Percentiles rank a stretch among this genome's conserved stretches.
These are phyloP conservation scores for Otis tarda DNA, from an alignment of 2,113 vertebrate species.

Conservation along the genomic window DNA sequence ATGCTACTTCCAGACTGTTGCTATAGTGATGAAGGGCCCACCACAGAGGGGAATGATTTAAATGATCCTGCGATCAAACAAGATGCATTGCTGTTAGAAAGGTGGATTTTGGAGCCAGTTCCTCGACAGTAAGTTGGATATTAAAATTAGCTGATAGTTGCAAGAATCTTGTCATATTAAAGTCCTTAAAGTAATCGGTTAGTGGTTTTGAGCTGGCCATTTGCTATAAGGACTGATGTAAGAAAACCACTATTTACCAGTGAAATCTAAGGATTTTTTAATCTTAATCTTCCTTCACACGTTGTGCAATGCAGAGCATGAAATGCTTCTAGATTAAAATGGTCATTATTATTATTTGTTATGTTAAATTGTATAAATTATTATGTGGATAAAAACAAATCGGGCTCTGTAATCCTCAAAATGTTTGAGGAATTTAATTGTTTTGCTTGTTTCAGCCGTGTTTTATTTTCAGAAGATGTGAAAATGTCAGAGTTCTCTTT, in stretches of 20 bases:
- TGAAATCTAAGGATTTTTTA: neutral
- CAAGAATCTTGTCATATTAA: neutral
- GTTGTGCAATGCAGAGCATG: neutral
- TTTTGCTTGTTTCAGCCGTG: neutral
- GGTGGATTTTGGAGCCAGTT: slow-evolving; percentile 94
- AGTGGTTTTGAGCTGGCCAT: neutral
- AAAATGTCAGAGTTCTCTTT: neutral
- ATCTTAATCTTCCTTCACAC: neutral
- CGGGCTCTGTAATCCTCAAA: neutral
- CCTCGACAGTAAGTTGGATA: slow-evolving; percentile 89
- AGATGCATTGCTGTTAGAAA: slow-evolving; percentile 92
- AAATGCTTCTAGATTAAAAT: neutral
- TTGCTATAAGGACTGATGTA: neutral
- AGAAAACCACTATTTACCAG: neutral
- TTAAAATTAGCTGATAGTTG: neutral
- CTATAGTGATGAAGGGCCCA: slow-evolving; percentile 92
- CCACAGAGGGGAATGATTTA: slow-evolving; percentile 86
- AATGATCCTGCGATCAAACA: slow-evolving; percentile 96
- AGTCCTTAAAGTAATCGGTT: neutral
- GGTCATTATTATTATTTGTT: neutral
- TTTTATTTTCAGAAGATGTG: neutral
- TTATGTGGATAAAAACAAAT: neutral
- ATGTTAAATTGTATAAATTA: neutral
- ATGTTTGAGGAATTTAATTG: neutral
- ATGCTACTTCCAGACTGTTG: slow-evolving; percentile 98